These are phyloP conservation scores for Clarias platycephalus DNA, from an alignment of 2,797 vertebrate genomes.

Conservation along the genomic window DNA sequence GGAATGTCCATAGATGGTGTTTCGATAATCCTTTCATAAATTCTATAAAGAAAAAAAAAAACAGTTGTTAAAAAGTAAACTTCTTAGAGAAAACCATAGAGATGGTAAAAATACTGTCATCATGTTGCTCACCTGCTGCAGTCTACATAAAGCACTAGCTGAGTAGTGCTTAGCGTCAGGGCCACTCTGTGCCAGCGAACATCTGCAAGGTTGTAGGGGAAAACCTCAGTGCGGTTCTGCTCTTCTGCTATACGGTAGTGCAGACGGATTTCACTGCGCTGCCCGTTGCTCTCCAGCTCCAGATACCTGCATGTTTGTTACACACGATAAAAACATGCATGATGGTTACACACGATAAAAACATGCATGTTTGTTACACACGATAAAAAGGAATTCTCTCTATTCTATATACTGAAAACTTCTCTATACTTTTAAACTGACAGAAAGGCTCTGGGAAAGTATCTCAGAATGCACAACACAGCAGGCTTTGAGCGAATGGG, in stretches of 20 bases:
- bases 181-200: constrained; percentile 84
- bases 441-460: neutral
- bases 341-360: no score
- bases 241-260: constrained; percentile 78
- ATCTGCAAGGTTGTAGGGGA: constrained; percentile 85
- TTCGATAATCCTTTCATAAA: constrained; percentile 84
- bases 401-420: no score
- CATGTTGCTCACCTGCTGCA: constrained; percentile 81
- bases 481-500: neutral
- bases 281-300: constrained; percentile 83
- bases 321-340: neutral
- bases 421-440: neutral
- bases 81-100: neutral
- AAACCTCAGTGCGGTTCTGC: constrained; percentile 80
- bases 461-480: neutral
- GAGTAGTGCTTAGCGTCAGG: constrained; percentile 81
- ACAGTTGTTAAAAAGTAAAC: neutral
- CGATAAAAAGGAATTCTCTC: neutral
- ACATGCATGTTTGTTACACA: no score
- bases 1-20: constrained; percentile 80
- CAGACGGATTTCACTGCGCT: constrained; percentile 82
- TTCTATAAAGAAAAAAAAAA: constrained; percentile 65
- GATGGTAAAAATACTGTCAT: neutral
- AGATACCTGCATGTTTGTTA: constrained; percentile 69
- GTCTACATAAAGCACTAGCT: constrained; percentile 81